phyloP scores from a whole-genome alignment of 2,888 invertebrate genomes.

The Digitonthophagus gazella region DNA sequence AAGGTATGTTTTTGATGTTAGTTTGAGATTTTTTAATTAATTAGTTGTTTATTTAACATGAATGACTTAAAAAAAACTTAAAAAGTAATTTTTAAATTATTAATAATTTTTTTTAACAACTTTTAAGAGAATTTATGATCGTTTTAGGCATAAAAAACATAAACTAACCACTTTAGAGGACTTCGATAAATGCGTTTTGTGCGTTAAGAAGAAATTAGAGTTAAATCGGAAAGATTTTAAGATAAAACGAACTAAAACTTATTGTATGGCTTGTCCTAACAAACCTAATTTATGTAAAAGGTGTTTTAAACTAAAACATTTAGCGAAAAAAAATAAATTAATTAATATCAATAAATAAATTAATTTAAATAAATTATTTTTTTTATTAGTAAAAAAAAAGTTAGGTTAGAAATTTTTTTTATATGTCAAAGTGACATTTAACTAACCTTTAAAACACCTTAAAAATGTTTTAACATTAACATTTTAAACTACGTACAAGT shows the following conservation, averaged over 20 bases:
- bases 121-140: too few species aligned
- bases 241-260: background rate
- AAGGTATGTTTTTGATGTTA: slow-evolving; percentile 1
- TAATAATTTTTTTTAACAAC: too few species aligned
- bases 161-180: background rate
- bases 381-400: too few species aligned
- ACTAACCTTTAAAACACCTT: too few species aligned
- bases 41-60: background rate
- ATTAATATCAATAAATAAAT: background rate
- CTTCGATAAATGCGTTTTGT: background rate
- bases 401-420: too few species aligned
- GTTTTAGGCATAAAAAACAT: background rate
- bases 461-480: background rate
- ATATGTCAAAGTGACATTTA: too few species aligned
- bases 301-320: background rate
- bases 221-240: background rate
- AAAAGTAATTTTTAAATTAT: too few species aligned
- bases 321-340: too few species aligned
- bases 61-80: too few species aligned
- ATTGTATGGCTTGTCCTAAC: background rate
- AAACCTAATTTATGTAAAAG: background rate
- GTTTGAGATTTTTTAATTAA: background rate
- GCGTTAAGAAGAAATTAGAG: background rate
- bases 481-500: background rate
- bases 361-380: background rate